These are phyloP conservation scores for Charaxes varanes DNA, from an alignment of 1,140 invertebrate species.

Conservation along the genomic window DNA sequence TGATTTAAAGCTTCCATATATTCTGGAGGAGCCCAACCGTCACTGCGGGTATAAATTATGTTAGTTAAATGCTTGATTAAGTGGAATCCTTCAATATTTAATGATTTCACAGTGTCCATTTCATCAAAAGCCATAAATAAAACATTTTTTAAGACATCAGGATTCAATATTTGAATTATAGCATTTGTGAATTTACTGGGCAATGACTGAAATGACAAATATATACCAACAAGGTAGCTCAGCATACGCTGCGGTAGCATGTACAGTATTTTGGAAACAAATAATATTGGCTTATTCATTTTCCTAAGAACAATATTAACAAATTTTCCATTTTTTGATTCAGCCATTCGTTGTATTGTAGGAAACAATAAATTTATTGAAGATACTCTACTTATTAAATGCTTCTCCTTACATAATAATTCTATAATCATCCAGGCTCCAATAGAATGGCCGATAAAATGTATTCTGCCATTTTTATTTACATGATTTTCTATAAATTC, in stretches of 20 bases:
- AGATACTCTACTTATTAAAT: slow-evolving; percentile 27
- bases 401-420: slow-evolving; percentile 33
- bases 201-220: slow-evolving; percentile 36
- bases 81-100: slow-evolving; percentile 38
- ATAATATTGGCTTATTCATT: slow-evolving; percentile 31
- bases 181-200: slow-evolving; percentile 28
- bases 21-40: slow-evolving; percentile 47
- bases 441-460: slow-evolving; percentile 63
- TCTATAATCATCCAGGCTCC: slow-evolving; percentile 59
- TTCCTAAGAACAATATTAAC: slow-evolving; percentile 40
- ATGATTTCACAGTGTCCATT: slow-evolving; percentile 45
- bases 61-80: slow-evolving; percentile 44
- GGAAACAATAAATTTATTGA: slow-evolving; percentile 57
- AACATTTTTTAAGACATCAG: slow-evolving; percentile 42
- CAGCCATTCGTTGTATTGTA: slow-evolving; percentile 54
- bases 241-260: slow-evolving; percentile 31
- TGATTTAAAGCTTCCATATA: slow-evolving; percentile 45
- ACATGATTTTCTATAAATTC: slow-evolving; percentile 47
- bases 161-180: slow-evolving; percentile 39
- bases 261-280: slow-evolving; percentile 33
- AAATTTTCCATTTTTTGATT: slow-evolving; percentile 44
- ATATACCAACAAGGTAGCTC: slow-evolving; percentile 33
- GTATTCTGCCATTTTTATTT: slow-evolving; percentile 45
- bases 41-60: slow-evolving; percentile 43
- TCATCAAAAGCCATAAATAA: slow-evolving; percentile 55